Conservation (phyloP, 2,888 invertebrate species). For the Dolichopus griseipennis region DNA sequence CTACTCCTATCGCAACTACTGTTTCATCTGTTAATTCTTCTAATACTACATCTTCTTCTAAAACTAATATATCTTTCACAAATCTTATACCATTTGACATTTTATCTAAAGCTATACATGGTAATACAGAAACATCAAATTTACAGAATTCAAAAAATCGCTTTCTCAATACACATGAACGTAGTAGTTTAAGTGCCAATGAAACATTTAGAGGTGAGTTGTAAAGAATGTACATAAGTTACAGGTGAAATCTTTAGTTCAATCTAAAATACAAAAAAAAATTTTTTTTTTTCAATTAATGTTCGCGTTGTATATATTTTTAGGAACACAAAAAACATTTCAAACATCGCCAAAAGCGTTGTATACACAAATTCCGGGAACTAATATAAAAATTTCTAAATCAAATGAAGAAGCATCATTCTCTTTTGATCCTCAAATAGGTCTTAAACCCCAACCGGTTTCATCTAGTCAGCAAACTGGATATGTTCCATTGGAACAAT, state of each 20-base stretch:
- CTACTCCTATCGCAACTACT: neutral
- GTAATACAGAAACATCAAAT: neutral
- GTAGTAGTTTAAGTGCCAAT: neutral
- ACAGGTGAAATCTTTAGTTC: too few species aligned
- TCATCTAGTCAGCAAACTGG: neutral
- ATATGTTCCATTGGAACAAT: slow-evolving; percentile 7
- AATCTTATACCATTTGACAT: slow-evolving; percentile 1
- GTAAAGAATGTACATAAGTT: too few species aligned
- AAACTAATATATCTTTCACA: neutral
- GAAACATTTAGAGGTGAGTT: neutral
- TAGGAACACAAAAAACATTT: neutral
- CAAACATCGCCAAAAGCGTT: neutral
- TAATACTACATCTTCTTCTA: neutral
- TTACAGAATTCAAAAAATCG: neutral
- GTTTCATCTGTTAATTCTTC: neutral
- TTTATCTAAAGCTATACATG: neutral
- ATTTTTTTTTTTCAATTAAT: too few species aligned
- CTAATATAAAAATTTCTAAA: slow-evolving; percentile 20
- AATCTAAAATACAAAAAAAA: too few species aligned
- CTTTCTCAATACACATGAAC: neutral
- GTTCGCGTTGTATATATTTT: neutral
- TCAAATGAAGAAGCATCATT: slow-evolving; percentile 19
- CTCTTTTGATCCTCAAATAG: neutral
- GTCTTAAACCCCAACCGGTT: neutral
- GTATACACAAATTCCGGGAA: slow-evolving; percentile 20